Evolutionary conservation across 92 coral and sea anemone genomes (phyloP).

Genomic region (Phymanthus crucifer): DNA sequence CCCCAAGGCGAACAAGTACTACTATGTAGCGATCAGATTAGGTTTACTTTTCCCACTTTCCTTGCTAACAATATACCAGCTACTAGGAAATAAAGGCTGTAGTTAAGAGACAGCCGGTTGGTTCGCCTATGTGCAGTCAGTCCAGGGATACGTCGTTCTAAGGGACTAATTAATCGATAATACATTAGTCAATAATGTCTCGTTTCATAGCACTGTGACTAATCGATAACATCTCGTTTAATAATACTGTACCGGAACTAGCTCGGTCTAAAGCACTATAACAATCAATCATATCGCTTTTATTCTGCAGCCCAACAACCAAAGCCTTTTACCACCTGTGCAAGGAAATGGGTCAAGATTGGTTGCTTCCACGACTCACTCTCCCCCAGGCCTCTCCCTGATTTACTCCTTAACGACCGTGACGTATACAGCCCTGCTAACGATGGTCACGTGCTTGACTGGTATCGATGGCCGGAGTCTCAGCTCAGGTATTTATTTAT

Average conservation of each 20-base stretch:
- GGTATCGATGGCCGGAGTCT: conserved; percentile 61
- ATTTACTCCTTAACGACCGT: conserved; percentile 63
- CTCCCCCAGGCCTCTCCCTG: conserved; percentile 58
- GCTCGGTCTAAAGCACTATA: neutral
- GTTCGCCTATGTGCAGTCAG: too few species aligned
- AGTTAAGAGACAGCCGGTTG: too few species aligned
- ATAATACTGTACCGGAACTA: neutral
- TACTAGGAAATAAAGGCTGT: too few species aligned
- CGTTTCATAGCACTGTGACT: neutral
- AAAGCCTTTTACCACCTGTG: conserved; percentile 39
- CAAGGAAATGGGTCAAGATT: conserved; percentile 55
- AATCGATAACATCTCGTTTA: neutral
- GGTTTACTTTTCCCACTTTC: too few species aligned
- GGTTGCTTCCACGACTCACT: conserved; percentile 60
- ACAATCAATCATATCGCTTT: neutral
- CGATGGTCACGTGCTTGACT: conserved; percentile 52
- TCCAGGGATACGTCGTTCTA: too few species aligned
- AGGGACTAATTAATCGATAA: too few species aligned
- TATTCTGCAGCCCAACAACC: conserved; percentile 11
- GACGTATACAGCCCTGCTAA: conserved; percentile 36
- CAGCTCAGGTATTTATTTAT: conserved; percentile 76
- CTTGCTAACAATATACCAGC: too few species aligned
- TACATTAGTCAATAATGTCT: too few species aligned
- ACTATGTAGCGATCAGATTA: too few species aligned
- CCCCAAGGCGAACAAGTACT: too few species aligned